Conservation (phyloP, 2,888 invertebrate species). For the Dichetophora obliterata region DNA sequence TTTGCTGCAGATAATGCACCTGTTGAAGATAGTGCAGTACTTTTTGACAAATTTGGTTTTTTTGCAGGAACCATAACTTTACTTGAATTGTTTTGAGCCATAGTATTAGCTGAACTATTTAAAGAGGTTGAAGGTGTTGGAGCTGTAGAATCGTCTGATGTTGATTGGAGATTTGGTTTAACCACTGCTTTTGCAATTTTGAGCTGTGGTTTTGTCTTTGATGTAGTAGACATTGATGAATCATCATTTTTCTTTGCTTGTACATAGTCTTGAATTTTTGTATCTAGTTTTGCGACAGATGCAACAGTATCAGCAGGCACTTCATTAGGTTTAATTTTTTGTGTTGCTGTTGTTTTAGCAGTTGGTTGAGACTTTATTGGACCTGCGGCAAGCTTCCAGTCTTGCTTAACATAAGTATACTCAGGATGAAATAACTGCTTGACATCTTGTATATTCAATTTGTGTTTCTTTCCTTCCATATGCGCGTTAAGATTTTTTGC, state of each 20-base stretch:
- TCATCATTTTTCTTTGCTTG: background rate
- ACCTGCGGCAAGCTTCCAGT: conserved; percentile 34
- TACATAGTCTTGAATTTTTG: background rate
- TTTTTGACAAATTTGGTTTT: background rate
- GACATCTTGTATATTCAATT: conserved; percentile 50
- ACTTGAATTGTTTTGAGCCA: background rate
- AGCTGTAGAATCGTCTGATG: background rate
- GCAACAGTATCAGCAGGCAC: background rate
- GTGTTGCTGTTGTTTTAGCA: background rate
- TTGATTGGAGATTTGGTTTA: background rate
- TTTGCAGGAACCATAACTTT: background rate
- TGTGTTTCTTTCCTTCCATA: conserved; percentile 61
- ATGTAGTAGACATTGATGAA: background rate
- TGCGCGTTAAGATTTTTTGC: conserved; percentile 59
- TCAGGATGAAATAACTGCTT: conserved; percentile 53
- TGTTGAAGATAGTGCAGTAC: background rate
- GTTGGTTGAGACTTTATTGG: background rate
- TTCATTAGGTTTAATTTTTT: background rate
- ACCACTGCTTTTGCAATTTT: background rate
- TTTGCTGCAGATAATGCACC: background rate
- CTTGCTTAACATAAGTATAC: conserved; percentile 49
- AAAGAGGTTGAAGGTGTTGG: background rate
- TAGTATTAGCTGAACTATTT: background rate
- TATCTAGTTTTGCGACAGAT: background rate
- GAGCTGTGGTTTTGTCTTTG: background rate